Evolutionary conservation across 2,113 vertebrate species (phyloP), one percentile per base, ranked within the genome.

Genomic region (Orcinus orca): DNA sequence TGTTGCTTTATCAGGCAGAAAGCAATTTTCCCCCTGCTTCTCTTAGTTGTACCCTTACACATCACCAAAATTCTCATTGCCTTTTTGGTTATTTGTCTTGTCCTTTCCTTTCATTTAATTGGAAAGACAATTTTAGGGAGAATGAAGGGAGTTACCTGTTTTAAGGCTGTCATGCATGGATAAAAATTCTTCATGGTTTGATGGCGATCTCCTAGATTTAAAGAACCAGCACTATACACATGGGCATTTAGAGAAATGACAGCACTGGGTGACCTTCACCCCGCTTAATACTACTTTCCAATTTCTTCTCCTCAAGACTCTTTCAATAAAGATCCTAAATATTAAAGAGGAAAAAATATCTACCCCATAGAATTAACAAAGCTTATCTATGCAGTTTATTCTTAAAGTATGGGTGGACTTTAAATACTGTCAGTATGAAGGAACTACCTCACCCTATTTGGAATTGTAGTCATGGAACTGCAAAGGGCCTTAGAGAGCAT

Each of bases 51-150:
- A 23, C 50, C 76, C 87, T 90, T 50, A 58, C 50, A 65, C 21
- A 62, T 88, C 90, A 55, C 90, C 7, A 1, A 36, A 76, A 73
- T 89, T 44, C 92, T 95, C 83, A 21, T 53, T 23, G 86, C 76
- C 9, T 53, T 91, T 84, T 68, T 65, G 95, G 79, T 71, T 90
- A 90, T 97, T 92, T 90, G 88, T 97, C 96, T 97, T 92, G 82
- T 95, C 89, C 88, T 97, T 83, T 65, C 50, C 74, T 77, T 84
- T 71, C 94, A 4, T 81, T 70, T 97, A 90, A 97, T 93, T 98
- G 97, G 97, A 83, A 96, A 95, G 94, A 90, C 74, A 50, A 44
- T 88, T 95, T 95, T 93, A 88, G 93, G 88, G 90, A 93, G 89
- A 80, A 44, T 1, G 85, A 74, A 84, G n/a, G 62, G 47, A 88